phyloP scores from a whole-genome alignment of 2,113 vertebrate genomes.

The Gallinago media region DNA sequence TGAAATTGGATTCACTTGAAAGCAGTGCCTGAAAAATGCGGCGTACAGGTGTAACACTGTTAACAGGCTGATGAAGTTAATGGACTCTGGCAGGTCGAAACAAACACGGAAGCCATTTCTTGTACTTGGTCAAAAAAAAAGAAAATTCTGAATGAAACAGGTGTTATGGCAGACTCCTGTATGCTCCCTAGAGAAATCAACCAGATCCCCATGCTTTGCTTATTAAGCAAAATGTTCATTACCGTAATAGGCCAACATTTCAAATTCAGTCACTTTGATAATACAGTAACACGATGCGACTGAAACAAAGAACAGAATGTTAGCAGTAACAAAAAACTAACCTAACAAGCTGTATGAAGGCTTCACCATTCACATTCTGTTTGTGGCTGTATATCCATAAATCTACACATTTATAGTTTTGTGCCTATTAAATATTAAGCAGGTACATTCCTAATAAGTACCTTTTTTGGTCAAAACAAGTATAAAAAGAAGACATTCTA shows the following conservation, averaged over 20 bases:
- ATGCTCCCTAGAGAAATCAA: neutral
- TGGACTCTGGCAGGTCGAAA: neutral
- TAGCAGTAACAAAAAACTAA: constrained; percentile 18
- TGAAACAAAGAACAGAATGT: neutral
- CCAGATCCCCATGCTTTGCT: neutral
- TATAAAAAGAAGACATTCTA: neutral
- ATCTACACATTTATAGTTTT: neutral
- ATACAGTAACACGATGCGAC: neutral
- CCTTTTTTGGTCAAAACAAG: constrained; percentile 30
- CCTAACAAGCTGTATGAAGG: neutral
- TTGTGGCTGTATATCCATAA: constrained; percentile 10
- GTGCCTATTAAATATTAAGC: constrained; percentile 22
- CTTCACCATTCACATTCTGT: constrained; percentile 40
- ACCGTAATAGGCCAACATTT: neutral
- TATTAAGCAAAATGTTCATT: neutral
- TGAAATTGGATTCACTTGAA: neutral
- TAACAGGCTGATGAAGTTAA: neutral
- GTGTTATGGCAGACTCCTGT: neutral
- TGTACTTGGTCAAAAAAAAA: neutral
- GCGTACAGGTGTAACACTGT: neutral
- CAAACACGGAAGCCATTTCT: neutral
- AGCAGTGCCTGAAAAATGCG: neutral
- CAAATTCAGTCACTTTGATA: neutral
- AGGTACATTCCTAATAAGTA: constrained; percentile 42
- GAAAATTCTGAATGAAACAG: neutral